These are phyloP conservation scores for Peromyscus melanophrys DNA, from an alignment of 2,797 vertebrate genomes.

Conservation along the genomic window DNA sequence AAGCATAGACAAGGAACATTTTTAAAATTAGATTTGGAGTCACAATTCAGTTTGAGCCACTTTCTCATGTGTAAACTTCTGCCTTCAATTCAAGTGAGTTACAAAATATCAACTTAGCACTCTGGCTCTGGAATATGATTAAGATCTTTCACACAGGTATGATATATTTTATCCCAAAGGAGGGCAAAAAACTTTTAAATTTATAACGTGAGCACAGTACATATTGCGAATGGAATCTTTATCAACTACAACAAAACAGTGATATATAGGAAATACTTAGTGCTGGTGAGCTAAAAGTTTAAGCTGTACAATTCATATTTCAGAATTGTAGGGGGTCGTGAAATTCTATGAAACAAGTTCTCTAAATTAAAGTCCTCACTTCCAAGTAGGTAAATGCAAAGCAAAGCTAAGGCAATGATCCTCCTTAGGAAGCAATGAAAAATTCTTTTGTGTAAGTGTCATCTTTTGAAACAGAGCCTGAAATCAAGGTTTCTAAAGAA, in stretches of 20 bases:
- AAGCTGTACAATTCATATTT: constrained; percentile 1
- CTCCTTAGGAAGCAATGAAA: neutral
- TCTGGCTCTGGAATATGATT: constrained; percentile 1
- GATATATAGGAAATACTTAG: neutral
- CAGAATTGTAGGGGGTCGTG: neutral
- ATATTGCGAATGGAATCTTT: neutral
- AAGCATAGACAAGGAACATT: constrained; percentile 49
- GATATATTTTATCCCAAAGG: neutral
- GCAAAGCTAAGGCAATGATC: constrained; percentile 9
- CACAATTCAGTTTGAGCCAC: constrained; percentile 37
- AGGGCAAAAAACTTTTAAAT: neutral
- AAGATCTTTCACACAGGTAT: constrained; percentile 15
- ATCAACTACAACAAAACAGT: constrained; percentile 5
- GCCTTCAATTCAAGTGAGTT: constrained; percentile 46
- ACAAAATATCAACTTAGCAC: constrained; percentile 60
- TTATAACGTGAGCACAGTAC: neutral
- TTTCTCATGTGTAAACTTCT: constrained; percentile 60
- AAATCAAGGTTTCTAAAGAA: constrained; percentile 21
- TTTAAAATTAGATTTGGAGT: constrained; percentile 61
- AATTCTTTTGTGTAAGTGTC: neutral
- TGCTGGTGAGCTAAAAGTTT: neutral
- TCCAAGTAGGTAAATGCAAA: constrained; percentile 39
- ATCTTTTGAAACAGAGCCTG: constrained; percentile 37
- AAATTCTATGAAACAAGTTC: neutral
- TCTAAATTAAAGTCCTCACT: neutral